These are phyloP conservation scores for Calliopsis andreniformis DNA, from an alignment of 1,140 invertebrate species.

Conservation along the genomic window DNA sequence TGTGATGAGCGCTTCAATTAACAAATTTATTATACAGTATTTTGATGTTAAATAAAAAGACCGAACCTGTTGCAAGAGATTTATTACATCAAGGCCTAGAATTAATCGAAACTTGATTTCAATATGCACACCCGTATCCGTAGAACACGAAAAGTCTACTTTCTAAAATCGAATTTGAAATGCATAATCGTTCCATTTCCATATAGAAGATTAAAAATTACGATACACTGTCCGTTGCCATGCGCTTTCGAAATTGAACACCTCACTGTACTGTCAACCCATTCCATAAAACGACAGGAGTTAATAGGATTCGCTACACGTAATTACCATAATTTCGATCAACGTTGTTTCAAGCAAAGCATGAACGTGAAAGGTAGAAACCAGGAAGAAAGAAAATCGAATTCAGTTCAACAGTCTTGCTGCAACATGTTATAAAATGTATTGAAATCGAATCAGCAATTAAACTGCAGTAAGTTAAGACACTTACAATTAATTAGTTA, in stretches of 20 bases:
- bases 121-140: not conserved
- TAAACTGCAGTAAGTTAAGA: not conserved
- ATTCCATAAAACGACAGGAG: not conserved
- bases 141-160: conserved; percentile 1
- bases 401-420: not conserved
- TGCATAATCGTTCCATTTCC: conserved; percentile 15
- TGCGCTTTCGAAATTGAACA: not conserved
- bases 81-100: not conserved
- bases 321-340: not conserved
- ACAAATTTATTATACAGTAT: too few relatives aligned
- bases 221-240: not conserved
- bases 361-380: not conserved
- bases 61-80: not conserved
- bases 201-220: conserved; percentile 11
- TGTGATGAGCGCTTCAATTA: too few relatives aligned
- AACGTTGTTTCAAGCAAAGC: too few relatives aligned
- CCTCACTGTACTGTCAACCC: not conserved
- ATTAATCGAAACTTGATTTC: not conserved
- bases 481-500: not conserved
- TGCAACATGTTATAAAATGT: too few relatives aligned
- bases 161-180: conserved; percentile 34
- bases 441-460: too few relatives aligned
- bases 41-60: not conserved
- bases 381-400: not conserved
- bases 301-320: not conserved